Evolutionary conservation across 2,888 invertebrate genomes (phyloP).

Genomic region (Odontocolon sp.): DNA sequence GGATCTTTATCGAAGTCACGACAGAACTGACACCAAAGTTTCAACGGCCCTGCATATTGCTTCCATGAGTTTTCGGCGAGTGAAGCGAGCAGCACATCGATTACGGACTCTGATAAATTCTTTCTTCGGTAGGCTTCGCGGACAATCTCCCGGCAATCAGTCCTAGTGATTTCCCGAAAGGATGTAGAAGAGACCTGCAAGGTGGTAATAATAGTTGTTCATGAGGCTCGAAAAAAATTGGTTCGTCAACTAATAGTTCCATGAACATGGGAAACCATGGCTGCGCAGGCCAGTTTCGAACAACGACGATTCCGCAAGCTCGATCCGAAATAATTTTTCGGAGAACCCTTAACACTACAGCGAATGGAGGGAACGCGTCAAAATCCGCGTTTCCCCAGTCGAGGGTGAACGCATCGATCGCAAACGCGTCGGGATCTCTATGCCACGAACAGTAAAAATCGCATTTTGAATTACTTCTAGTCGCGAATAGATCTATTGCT

Average conservation of each 20-base stretch:
- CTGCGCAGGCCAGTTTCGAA: background rate
- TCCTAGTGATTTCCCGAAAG: constrained; percentile 16
- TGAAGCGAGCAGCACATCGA: constrained; percentile 36
- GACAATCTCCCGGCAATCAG: constrained; percentile 26
- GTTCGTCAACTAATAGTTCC: constrained; percentile 9
- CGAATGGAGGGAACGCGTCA: constrained; percentile 34
- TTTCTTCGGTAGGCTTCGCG: constrained; percentile 27
- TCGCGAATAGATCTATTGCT: constrained; percentile 59
- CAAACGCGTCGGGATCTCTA: constrained; percentile 52
- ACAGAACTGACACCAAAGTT: background rate
- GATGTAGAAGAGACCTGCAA: constrained; percentile 4
- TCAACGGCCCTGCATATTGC: constrained; percentile 21
- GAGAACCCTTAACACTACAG: constrained; percentile 5
- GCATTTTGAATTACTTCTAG: constrained; percentile 59
- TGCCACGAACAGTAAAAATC: constrained; percentile 54
- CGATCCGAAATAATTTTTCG: constrained; percentile 24
- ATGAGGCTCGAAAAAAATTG: constrained; percentile 7
- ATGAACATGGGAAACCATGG: constrained; percentile 15
- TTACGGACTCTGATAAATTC: constrained; percentile 41
- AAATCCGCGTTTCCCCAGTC: constrained; percentile 50
- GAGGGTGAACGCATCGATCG: constrained; percentile 59
- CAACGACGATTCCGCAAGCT: background rate
- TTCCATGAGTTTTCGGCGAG: constrained; percentile 21
- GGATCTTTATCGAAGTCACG: background rate
- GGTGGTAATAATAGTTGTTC: constrained; percentile 21